A percentile compares a stretch with the other conserved stretches of the same genome.
phyloP scores from a whole-genome alignment of 2,113 vertebrate species.

The Chelonoidis abingdonii region DNA sequence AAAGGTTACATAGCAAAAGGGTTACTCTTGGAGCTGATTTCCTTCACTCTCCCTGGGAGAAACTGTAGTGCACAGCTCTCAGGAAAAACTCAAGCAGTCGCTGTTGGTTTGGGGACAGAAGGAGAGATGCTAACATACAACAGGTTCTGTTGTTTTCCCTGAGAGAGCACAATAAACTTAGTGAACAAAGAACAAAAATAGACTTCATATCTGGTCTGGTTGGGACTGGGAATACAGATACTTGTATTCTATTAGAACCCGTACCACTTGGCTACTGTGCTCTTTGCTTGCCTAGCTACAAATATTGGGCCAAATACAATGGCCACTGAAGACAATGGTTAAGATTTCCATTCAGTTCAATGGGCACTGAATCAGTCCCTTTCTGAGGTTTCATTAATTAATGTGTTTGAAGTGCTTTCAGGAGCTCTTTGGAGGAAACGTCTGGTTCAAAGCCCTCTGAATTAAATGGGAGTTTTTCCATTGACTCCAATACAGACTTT shows the following conservation, averaged over 20 bases:
- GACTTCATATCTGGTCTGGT: background rate
- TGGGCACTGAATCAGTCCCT: background rate
- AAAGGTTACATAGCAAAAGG: conserved; percentile 53
- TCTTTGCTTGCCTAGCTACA: background rate
- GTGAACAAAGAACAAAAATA: background rate
- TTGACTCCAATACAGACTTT: background rate
- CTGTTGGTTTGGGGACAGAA: background rate
- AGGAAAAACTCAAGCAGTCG: background rate
- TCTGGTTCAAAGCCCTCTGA: background rate
- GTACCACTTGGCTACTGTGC: background rate
- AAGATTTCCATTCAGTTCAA: background rate
- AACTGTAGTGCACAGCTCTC: background rate
- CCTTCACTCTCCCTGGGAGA: background rate
- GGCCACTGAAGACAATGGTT: background rate
- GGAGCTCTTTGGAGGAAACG: background rate
- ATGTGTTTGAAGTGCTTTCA: background rate
- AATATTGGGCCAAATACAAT: background rate
- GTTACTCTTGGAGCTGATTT: background rate
- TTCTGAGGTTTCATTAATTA: background rate
- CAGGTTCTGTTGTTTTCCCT: background rate
- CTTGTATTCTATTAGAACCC: background rate
- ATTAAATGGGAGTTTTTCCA: background rate
- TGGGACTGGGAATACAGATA: background rate
- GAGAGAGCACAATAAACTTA: background rate
- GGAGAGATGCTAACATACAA: background rate